These are phyloP conservation scores for Nezara viridula DNA, from an alignment of 2,888 invertebrate species.

Conservation along the genomic window DNA sequence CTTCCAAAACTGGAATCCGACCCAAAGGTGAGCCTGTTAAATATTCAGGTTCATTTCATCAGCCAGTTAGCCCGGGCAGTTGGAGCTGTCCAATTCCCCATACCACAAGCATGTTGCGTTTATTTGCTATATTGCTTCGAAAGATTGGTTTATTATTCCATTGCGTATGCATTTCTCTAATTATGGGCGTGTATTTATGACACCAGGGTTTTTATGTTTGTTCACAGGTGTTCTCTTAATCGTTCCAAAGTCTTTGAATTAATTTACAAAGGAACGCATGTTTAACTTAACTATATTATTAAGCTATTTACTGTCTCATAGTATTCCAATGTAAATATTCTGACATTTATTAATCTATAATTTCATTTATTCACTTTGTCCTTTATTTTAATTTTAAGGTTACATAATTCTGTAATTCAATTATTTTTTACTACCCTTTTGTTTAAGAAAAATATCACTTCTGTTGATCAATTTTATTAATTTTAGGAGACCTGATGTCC, in stretches of 20 bases:
- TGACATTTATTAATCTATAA: too few relatives aligned
- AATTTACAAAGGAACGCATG: not conserved
- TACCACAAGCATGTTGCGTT: not conserved
- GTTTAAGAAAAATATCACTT: too few relatives aligned
- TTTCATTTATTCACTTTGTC: too few relatives aligned
- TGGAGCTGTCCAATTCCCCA: slow-evolving; percentile 7
- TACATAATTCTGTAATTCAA: too few relatives aligned
- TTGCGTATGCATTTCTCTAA: not conserved
- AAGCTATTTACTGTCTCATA: too few relatives aligned
- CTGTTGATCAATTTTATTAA: too few relatives aligned
- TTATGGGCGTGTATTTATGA: not conserved
- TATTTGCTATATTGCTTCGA: not conserved
- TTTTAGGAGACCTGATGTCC: too few relatives aligned
- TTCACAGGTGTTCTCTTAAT: not conserved
- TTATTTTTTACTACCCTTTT: too few relatives aligned
- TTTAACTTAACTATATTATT: too few relatives aligned
- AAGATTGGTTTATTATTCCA: not conserved
- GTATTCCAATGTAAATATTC: too few relatives aligned
- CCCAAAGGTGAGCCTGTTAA: slow-evolving; percentile 25
- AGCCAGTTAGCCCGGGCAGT: not conserved
- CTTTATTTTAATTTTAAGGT: too few relatives aligned
- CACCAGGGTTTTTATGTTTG: not conserved
- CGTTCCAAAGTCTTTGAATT: not conserved
- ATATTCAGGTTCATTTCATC: slow-evolving; percentile 41
- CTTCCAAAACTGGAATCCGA: slow-evolving; percentile 15